Evolutionary conservation across 2,113 vertebrate species (phyloP).

Genomic region (Callocephalon fimbriatum): DNA sequence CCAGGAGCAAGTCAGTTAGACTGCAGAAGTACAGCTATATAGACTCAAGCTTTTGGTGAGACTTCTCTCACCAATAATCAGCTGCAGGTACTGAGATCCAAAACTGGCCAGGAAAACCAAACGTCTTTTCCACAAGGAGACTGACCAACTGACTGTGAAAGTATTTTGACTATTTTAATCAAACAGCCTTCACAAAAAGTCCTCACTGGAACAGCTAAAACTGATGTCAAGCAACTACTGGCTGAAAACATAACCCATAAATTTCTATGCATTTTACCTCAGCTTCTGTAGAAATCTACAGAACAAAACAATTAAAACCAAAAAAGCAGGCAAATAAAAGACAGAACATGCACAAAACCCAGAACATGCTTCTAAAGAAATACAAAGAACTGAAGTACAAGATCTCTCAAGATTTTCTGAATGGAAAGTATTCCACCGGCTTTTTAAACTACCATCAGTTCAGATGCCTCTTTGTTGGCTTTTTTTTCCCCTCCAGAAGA

Average conservation of each 20-base stretch:
- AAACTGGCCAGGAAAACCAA: not conserved
- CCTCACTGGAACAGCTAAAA: not conserved
- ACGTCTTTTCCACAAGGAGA: not conserved
- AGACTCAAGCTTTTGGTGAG: not conserved
- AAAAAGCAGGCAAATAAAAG: not conserved
- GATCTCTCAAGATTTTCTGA: not conserved
- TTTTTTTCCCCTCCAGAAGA: not conserved
- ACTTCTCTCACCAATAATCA: not conserved
- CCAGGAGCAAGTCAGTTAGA: not conserved
- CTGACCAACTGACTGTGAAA: not conserved
- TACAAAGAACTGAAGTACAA: not conserved
- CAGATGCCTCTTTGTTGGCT: not conserved
- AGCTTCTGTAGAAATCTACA: not conserved
- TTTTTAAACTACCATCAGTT: not conserved
- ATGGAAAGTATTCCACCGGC: not conserved
- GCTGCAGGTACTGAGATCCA: not conserved
- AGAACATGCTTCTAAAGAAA: not conserved
- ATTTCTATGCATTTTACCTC: not conserved
- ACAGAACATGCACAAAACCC: not conserved
- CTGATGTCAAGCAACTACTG: not conserved
- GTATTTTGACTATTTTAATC: not conserved
- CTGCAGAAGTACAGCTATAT: accelerated
- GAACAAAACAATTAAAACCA: not conserved
- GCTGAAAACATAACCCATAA: accelerated
- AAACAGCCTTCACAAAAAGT: not conserved